A percentile compares a stretch with the other conserved stretches of the same genome.
Conservation (phyloP, 2,888 invertebrate genomes). For the Salticus scenicus region DNA sequence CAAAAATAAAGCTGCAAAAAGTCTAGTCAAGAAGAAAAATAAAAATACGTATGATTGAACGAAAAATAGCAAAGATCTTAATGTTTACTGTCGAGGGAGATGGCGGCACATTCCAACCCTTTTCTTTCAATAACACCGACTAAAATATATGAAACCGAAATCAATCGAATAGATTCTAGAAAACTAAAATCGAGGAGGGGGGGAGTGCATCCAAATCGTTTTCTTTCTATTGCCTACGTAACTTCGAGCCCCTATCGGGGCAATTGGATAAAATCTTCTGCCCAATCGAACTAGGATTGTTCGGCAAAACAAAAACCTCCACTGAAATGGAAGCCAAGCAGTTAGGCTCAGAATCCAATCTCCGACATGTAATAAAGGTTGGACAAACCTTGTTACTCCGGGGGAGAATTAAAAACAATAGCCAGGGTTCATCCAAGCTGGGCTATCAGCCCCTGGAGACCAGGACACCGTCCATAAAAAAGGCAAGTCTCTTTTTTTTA, state of each 20-base stretch:
- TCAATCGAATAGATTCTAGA: background rate
- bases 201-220: conserved; percentile 32
- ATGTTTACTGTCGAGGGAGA: background rate
- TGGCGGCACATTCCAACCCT: background rate
- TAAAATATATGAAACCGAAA: conserved; percentile 1
- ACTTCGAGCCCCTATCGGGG: conserved; percentile 29
- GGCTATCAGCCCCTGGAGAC: conserved; percentile 42
- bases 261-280: conserved; percentile 63
- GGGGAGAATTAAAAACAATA: conserved; percentile 69
- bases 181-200: background rate
- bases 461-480: conserved; percentile 58
- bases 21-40: background rate
- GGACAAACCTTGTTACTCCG: conserved; percentile 56
- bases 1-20: no score
- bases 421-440: conserved; percentile 60
- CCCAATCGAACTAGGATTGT: conserved; percentile 63
- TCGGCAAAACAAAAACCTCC: conserved; percentile 47
- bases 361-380: conserved; percentile 69
- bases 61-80: background rate
- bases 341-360: conserved; percentile 67
- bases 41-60: background rate
- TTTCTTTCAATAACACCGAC: background rate
- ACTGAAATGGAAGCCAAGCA: conserved; percentile 35
- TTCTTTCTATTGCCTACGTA: conserved; percentile 35
- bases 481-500: conserved; percentile 24